A percentile compares a stretch with the other conserved stretches of the same genome.
Evolutionary conservation across 2,113 vertebrate genomes (phyloP).

Genomic region (Neodon shergylaensis): DNA sequence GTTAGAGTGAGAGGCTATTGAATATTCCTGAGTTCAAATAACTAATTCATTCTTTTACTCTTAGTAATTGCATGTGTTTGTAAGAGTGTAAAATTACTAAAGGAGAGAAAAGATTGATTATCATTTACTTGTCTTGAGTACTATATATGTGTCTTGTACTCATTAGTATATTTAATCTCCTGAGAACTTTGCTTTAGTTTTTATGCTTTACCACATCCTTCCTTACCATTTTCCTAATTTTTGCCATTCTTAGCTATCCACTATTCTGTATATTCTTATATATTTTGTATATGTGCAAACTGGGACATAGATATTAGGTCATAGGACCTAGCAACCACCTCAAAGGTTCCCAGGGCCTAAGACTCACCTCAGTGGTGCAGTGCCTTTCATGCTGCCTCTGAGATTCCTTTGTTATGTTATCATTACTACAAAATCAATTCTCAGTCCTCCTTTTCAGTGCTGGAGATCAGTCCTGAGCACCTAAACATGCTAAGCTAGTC

Average conservation of each 20-base stretch:
- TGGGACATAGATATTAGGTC: not conserved
- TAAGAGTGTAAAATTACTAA: not conserved
- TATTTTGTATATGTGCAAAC: not conserved
- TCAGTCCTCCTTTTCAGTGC: not conserved
- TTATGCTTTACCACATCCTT: not conserved
- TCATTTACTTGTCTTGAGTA: not conserved
- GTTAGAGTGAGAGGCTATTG: not conserved
- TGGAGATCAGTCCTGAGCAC: too few species aligned
- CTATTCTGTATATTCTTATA: not conserved
- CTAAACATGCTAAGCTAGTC: not conserved
- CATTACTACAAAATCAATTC: not conserved
- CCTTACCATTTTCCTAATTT: not conserved
- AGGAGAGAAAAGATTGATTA: not conserved
- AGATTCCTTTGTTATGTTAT: not conserved
- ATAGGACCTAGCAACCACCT: not conserved
- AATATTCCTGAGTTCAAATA: not conserved
- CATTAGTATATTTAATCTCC: not conserved
- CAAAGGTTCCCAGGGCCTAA: not conserved
- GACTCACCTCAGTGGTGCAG: not conserved
- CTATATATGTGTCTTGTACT: not conserved
- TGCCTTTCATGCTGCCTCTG: not conserved
- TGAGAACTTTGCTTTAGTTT: not conserved
- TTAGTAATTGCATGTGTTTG: not conserved
- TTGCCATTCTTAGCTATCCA: not conserved
- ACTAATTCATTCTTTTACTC: not conserved